Evolutionary conservation across 2,888 invertebrate species (phyloP), one percentile per base, ranked within the genome.

Genomic region (Keiferia lycopersicella): DNA sequence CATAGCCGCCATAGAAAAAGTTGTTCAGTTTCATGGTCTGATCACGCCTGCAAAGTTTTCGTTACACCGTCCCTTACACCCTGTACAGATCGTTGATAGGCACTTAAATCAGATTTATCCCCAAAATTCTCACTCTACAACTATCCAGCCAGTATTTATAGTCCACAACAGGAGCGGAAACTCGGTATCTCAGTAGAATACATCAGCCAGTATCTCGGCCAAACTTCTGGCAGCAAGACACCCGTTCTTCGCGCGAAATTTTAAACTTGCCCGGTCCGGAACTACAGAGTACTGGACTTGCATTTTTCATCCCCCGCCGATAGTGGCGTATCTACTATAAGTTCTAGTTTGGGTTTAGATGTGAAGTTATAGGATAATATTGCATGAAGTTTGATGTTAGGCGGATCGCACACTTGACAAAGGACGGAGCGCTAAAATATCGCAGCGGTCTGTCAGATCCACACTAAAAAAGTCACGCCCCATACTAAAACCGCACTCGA

Each of bases 301-400:
- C 67, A 66, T 65, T 67, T 66, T 66, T 67, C 67, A 67, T 65
- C 64, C 65, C 10, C 10, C 34, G 51, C 59, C 59, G 34, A 60
- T 60, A 60, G 60, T 41, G 12, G 11, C 26, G 16, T 56, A 8
- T 16, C 30, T 56, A n/a, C n/a, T n/a, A n/a, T 16, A 34, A 14
- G 45, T 51, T 56, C n/a, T 56, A 56, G 56, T 56, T 56, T 53
- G 18, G 22, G 45, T 45, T 53, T 22, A 53, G 60, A 39, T 22
- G 39, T 59, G 59, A 22, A 59, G 59, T 41, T 60, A 26, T 14
- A 30, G 41, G 45, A 12, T 51, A 18, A 18, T 22, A 3, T 26
- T 26, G 6, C 26, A 26, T 26, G 26, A 26, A 26, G 26, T n/a
- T 26, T 26, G 26, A 26, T 26, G 26, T 6, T 26, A 26, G 26